Evolutionary conservation across 2,113 vertebrate genomes (phyloP).

Genomic region (Elephantulus edwardii): DNA sequence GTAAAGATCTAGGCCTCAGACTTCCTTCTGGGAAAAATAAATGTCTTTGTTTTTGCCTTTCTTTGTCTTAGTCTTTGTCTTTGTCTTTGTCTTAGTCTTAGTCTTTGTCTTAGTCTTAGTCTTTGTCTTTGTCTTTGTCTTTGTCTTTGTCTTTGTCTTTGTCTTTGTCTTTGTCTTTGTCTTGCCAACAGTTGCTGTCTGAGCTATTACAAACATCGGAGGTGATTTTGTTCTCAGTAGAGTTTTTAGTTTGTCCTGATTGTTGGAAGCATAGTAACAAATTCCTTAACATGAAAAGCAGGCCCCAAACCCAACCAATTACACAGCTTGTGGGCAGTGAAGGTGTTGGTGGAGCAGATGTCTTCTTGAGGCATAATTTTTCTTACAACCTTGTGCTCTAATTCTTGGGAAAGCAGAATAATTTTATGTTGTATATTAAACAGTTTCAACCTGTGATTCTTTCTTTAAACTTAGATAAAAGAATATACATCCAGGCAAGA

Average conservation of each 20-base stretch:
- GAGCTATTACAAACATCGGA: constrained; percentile 27
- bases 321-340: not conserved
- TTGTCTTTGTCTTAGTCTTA: constrained; percentile 31
- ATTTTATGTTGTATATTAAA: not conserved
- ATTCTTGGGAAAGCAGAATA: not conserved
- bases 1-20: not conserved
- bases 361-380: not conserved
- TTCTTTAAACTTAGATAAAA: constrained; percentile 12
- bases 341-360: not conserved
- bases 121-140: constrained; percentile 25
- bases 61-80: constrained; percentile 24
- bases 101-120: too few relatives aligned
- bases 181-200: not conserved
- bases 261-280: constrained; percentile 48
- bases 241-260: not conserved
- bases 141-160: constrained; percentile 36
- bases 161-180: constrained; percentile 28
- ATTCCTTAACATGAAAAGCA: constrained; percentile 6
- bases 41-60: too few relatives aligned
- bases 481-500: not conserved
- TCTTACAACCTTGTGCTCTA: not conserved
- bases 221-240: constrained; percentile 8
- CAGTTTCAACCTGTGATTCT: not conserved
- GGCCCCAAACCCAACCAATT: not conserved
- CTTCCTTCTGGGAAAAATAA: constrained; percentile 9